Base-by-base conservation (phyloP, 2,888 invertebrate genomes). In the Andrena trimmerana region DNA sequence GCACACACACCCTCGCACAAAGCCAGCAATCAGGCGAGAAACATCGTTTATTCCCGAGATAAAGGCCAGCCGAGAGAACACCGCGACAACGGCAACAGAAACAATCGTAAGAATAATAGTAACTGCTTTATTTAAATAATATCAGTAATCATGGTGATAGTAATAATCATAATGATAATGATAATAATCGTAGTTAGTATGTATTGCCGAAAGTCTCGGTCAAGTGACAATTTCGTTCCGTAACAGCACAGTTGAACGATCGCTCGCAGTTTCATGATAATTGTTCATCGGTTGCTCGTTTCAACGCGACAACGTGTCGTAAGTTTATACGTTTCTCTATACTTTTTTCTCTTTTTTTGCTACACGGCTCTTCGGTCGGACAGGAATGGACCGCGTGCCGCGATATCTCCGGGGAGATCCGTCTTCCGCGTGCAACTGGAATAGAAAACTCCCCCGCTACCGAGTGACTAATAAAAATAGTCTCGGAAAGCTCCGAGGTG, bases 91-190 rank as follows among this genome's bases (percentile, higher is more conserved):
- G 71, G 74, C 42, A 84, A 86, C 70, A 79, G 80, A 66, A 83
- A 83, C 65, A 80, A 78, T 86, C 81, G 69, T 88, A 88, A 78
- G 81, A 85, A 85, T 85, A 88, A 85, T 88, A 85, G 86, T 89
- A 80, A 86, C 86, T 84, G 83, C 63, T 89, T 85, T 89, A 89
- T 89, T 87, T 85, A 89, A 88, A 89, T 89, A 81, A 88, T 88
- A 86, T 84, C 80, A 83, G 10, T 83, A 86, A 85, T 86, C 77
- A 84, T 84, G 62, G 59, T 77, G 52, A 78, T 85, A 74, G 68
- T 69, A 74, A 79, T 82, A 76, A 52, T 78, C 78, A 79, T 86
- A 85, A 85, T 89, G 79, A 83, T 86, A 84, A 85, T 89, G 81
- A 77, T 87, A 76, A 74, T 90, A 86, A 89, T 88, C 82, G 85